These are phyloP conservation scores for Caenorhabditis sp. DNA, from an alignment of 2,888 invertebrate species.

Conservation along the genomic window DNA sequence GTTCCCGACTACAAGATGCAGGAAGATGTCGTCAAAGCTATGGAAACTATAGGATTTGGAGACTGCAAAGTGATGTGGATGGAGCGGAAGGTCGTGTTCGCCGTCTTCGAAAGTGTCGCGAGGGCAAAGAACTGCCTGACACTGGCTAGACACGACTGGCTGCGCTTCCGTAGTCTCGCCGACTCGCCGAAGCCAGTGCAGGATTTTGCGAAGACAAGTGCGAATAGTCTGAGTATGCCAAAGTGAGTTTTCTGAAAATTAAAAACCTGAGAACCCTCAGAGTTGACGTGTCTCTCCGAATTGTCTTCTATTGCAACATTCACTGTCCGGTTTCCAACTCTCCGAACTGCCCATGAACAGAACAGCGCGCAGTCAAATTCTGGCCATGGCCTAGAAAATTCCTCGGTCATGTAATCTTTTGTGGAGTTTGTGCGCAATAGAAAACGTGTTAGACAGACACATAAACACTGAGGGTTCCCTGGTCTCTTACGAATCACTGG, in stretches of 20 bases:
- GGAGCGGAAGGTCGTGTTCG: constrained; percentile 58
- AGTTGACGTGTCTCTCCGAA: too few species aligned
- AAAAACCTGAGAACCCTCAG: too few species aligned
- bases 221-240: constrained; percentile 12
- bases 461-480: too few species aligned
- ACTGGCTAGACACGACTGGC: constrained; percentile 53
- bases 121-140: constrained; percentile 42
- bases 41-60: constrained; percentile 53
- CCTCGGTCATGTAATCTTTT: too few species aligned
- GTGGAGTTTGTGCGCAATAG: too few species aligned
- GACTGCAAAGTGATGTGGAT: constrained; percentile 56
- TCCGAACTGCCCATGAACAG: too few species aligned
- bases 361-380: too few species aligned
- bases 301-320: too few species aligned
- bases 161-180: constrained; percentile 46
- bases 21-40: constrained; percentile 53
- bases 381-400: too few species aligned
- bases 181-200: constrained; percentile 48
- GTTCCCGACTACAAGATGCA: constrained; percentile 63
- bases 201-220: constrained; percentile 34
- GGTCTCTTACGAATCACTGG: too few species aligned
- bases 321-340: too few species aligned
- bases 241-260: constrained; percentile 27
- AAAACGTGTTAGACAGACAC: too few species aligned
- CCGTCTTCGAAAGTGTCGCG: constrained; percentile 43